Conservation (phyloP, 2,113 vertebrate genomes). For the Addax nasomaculatus region DNA sequence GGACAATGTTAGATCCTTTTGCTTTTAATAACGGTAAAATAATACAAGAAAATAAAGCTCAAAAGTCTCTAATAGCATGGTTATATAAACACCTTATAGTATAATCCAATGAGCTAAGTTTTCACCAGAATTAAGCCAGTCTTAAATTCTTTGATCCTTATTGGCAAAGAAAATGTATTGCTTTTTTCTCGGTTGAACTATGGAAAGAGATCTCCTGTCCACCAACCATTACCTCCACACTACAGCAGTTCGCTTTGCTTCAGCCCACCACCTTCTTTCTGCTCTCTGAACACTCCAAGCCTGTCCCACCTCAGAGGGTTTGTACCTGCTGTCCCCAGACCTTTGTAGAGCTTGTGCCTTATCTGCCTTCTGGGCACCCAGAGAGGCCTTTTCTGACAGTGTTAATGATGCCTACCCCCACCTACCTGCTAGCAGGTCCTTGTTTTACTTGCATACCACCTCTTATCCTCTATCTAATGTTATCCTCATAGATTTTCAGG, state of each 20-base stretch:
- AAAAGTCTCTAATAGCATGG: not conserved
- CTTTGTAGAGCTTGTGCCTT: not conserved
- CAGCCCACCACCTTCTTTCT: not conserved
- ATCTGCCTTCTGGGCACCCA: not conserved
- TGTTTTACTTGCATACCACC: not conserved
- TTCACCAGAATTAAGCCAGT: not conserved
- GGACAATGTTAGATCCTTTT: not conserved
- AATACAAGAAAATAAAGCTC: not conserved
- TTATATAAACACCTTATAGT: not conserved
- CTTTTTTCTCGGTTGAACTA: not conserved
- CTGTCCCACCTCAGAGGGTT: not conserved
- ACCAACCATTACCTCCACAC: not conserved
- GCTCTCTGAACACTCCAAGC: not conserved
- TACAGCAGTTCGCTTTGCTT: not conserved
- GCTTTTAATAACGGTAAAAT: conserved; percentile 17
- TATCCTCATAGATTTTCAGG: not conserved
- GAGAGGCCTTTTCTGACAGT: not conserved
- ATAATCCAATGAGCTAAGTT: not conserved
- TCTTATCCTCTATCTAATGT: not conserved
- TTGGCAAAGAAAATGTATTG: not conserved
- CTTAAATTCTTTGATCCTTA: not conserved
- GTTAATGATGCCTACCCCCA: not conserved
- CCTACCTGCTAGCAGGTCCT: not conserved
- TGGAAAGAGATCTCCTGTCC: not conserved
- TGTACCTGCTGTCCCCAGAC: not conserved